Conservation (phyloP, 2,113 vertebrate genomes). For the Paedocypris sp. region DNA sequence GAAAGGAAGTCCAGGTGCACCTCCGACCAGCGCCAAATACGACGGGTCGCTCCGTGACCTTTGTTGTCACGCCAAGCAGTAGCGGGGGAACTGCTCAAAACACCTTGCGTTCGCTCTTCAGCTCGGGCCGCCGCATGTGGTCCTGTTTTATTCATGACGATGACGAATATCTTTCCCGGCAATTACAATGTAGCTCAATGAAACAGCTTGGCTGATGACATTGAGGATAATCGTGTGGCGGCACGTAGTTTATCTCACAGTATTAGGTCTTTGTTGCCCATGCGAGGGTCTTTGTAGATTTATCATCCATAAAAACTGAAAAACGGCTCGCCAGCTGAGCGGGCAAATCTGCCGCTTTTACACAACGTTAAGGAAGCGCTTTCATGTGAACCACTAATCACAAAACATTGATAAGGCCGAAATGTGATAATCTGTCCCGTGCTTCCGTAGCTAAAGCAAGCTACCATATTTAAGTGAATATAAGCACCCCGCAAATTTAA, state of each 20-base stretch:
- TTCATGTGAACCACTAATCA: too few species aligned
- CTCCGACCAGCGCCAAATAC: slow-evolving; percentile 10
- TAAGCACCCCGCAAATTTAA: too few species aligned
- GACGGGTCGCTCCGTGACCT: slow-evolving; percentile 11
- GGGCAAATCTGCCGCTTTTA: too few species aligned
- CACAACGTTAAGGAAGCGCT: too few species aligned
- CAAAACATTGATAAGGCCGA: too few species aligned
- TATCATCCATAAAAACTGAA: not conserved
- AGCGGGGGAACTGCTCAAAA: not conserved
- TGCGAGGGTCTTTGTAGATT: not conserved
- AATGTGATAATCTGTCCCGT: too few species aligned
- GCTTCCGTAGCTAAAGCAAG: too few species aligned
- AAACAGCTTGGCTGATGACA: slow-evolving; percentile 1
- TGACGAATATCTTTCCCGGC: slow-evolving; percentile 22
- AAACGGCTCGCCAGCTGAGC: too few species aligned
- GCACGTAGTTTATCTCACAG: not conserved
- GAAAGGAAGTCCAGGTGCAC: slow-evolving; percentile 41
- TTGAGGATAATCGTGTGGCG: not conserved
- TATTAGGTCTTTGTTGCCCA: not conserved
- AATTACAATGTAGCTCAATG: slow-evolving; percentile 10
- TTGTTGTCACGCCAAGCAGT: slow-evolving; percentile 8
- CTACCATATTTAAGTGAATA: too few species aligned
- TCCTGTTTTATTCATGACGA: slow-evolving; percentile 30
- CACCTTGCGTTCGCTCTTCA: not conserved
- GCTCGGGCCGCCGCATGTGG: slow-evolving; percentile 8